phyloP scores from a whole-genome alignment of 2,797 vertebrate genomes.

The Molothrus ater region DNA sequence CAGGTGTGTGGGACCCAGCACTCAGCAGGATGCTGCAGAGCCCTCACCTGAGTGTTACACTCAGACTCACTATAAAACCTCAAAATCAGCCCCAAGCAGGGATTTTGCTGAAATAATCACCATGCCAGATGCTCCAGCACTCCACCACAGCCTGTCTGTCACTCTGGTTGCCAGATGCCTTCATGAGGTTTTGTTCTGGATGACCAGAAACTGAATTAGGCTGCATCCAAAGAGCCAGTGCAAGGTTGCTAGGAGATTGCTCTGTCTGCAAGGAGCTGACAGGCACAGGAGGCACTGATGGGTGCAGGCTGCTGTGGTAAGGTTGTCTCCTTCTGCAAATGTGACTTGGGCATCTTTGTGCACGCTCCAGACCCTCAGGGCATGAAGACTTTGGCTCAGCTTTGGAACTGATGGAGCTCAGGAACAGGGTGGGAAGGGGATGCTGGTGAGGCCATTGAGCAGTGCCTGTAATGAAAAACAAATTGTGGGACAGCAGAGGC shows the following conservation, averaged over 20 bases:
- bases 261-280: slow-evolving; percentile 25
- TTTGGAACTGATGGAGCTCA: neutral
- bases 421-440: neutral
- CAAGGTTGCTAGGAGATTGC: slow-evolving; percentile 56
- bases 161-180: slow-evolving; percentile 28
- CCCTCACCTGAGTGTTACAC: neutral
- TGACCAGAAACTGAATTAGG: slow-evolving; percentile 53
- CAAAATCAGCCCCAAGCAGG: neutral
- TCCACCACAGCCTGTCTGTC: neutral
- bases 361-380: neutral
- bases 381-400: neutral
- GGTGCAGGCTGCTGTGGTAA: neutral
- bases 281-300: slow-evolving; percentile 4
- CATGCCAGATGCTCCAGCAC: neutral
- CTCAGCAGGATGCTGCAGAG: neutral
- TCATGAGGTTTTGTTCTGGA: slow-evolving; percentile 41
- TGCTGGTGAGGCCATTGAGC: fast-evolving
- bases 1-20: neutral
- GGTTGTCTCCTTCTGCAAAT: neutral
- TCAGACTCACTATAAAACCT: neutral
- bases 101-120: neutral
- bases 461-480: neutral
- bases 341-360: neutral
- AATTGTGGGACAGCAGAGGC: neutral
- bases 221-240: slow-evolving; percentile 17